Base-by-base conservation (phyloP, 2,797 vertebrate species). In the Peromyscus attwateri region DNA sequence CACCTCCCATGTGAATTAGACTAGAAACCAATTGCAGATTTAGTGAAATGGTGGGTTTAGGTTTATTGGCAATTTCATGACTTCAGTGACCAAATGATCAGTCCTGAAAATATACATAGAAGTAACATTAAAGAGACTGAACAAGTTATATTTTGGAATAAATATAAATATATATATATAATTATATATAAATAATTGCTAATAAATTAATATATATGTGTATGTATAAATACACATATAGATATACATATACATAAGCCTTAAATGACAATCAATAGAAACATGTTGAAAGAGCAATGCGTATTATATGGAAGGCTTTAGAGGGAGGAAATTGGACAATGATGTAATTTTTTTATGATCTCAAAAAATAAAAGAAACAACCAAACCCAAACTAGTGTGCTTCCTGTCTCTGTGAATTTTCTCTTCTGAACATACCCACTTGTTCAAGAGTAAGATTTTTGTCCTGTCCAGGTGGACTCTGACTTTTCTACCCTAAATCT, bases 1-100 rank as follows among this genome's bases (percentile, higher is more conserved):
- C 7, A 66, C 60, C 10, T 64, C 37, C 2, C 37, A 3, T 0
- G 9, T 5, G 27, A 31, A 16, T 43, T 6, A 43, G 1, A 21
- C 43, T 16, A 31, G 64, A 29, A 82, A 62, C 0, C 7, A 31
- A 46, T 29, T 84, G 2, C 17, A 46, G 0, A 11, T 46, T 23
- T 85, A 85, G 29, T 66, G 46, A 49, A 23, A 10, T 77, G 25
- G 6, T 19, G 34, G 7, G 57, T 40, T 82, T 12, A 82, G 55
- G 40, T 66, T 66, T 40, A 49, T 68, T 64, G 21, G 10, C 37
- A 85, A 2, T 34, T 49, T 34, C 2, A 23, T 13, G 0, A 68
- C 9, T 84, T 84, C 19, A 46, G 17, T 43, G 5, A 49, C 17
- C 29, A 84, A 66, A 34, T 13, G 17, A 49, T 23, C 19, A 23